Evolutionary conservation across 2,797 vertebrate species (phyloP).

Genomic region (Staurois parvus): DNA sequence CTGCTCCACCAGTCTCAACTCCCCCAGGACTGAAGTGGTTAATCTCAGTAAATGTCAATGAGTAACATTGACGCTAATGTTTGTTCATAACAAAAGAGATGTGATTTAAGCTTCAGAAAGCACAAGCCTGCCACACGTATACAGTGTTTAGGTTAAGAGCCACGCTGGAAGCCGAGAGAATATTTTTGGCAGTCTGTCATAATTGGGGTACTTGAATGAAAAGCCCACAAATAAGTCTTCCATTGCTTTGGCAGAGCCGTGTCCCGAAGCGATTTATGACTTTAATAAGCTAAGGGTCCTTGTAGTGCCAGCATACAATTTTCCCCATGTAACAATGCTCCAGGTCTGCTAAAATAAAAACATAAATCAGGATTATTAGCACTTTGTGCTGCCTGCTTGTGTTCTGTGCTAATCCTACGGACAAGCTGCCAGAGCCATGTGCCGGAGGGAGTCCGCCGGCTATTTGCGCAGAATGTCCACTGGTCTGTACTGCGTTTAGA

Average conservation of each 20-base stretch:
- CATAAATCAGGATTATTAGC: conserved; percentile 62
- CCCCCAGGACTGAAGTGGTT: not conserved
- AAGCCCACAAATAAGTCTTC: conserved; percentile 36
- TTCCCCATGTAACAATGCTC: conserved; percentile 50
- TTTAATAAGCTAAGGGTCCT: conserved; percentile 58
- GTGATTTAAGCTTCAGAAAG: conserved; percentile 5
- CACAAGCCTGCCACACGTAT: not conserved
- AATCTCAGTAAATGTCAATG: conserved; percentile 28
- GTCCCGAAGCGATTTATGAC: conserved; percentile 52
- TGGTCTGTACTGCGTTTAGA: not conserved
- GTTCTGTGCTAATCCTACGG: conserved; percentile 47
- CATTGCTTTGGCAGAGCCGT: conserved; percentile 20
- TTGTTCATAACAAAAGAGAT: conserved; percentile 17
- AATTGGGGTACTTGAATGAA: conserved; percentile 36
- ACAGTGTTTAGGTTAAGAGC: not conserved
- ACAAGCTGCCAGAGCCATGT: conserved; percentile 25
- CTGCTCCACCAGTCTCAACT: too few species aligned
- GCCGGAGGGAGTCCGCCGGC: conserved; percentile 53
- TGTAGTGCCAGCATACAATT: conserved; percentile 51
- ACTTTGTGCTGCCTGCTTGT: conserved; percentile 37
- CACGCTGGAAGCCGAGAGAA: not conserved
- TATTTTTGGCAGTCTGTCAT: conserved; percentile 44
- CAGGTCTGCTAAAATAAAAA: conserved; percentile 56
- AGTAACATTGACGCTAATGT: conserved; percentile 26
- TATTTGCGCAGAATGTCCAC: conserved; percentile 50